Percentiles rank a stretch among this genome's conserved stretches.
Evolutionary conservation across 2,888 invertebrate species (phyloP).

Genomic region (Amphiduros pacificus): DNA sequence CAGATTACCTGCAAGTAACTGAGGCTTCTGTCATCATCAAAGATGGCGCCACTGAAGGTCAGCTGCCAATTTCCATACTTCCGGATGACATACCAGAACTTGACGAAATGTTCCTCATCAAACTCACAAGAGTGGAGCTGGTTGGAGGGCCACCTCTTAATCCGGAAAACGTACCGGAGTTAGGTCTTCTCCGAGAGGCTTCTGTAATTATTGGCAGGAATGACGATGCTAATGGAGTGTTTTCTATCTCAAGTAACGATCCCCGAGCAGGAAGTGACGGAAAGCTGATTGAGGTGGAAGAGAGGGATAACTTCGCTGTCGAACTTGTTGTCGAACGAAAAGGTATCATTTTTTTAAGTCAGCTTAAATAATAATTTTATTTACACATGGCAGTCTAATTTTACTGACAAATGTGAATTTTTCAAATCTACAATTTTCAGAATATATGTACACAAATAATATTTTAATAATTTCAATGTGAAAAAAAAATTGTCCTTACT

Average conservation of each 20-base stretch:
- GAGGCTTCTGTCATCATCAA: slow-evolving; percentile 37
- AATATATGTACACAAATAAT: no score
- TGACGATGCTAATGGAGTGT: slow-evolving; percentile 54
- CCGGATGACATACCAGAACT: slow-evolving; percentile 52
- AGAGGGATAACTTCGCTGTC: slow-evolving; percentile 45
- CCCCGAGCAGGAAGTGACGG: slow-evolving; percentile 38
- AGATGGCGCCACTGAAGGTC: slow-evolving; percentile 39
- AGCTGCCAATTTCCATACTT: slow-evolving; percentile 41
- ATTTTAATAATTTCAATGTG: no score
- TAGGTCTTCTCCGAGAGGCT: slow-evolving; percentile 38
- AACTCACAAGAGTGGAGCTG: slow-evolving; percentile 34
- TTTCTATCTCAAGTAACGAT: slow-evolving; percentile 46
- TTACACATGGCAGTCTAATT: no score
- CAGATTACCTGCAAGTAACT: slow-evolving; percentile 43
- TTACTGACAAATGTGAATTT: no score
- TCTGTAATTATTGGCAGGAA: slow-evolving; percentile 44
- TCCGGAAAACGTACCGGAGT: slow-evolving; percentile 38
- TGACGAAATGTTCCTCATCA: slow-evolving; percentile 41
- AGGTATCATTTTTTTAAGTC: slow-evolving; percentile 45
- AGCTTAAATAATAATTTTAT: no score
- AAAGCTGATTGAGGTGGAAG: slow-evolving; percentile 43
- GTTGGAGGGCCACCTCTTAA: slow-evolving; percentile 34
- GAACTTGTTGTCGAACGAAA: slow-evolving; percentile 51
- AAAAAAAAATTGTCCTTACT: no score
- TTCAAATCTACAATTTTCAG: no score